Evolutionary conservation across 2,113 vertebrate species (phyloP).

Genomic region (Rostratula benghalensis): DNA sequence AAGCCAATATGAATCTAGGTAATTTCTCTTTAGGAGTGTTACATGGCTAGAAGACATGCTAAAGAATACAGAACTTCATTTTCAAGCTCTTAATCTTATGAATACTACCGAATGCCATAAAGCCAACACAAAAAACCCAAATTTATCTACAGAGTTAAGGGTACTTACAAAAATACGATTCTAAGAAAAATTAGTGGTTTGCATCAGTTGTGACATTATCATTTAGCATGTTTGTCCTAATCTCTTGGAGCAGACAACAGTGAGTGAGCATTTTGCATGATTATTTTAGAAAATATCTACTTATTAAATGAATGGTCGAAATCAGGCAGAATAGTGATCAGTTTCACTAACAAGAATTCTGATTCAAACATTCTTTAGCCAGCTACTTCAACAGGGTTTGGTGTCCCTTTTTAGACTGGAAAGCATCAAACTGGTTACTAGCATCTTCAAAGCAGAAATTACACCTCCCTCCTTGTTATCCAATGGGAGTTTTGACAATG

Average conservation of each 20-base stretch:
- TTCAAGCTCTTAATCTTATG: neutral
- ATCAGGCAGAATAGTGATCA: neutral
- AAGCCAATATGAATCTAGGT: neutral
- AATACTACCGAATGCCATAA: neutral
- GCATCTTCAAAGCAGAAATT: neutral
- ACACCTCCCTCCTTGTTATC: neutral
- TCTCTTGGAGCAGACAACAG: neutral
- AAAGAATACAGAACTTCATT: neutral
- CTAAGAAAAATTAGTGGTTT: neutral
- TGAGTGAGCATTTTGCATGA: neutral
- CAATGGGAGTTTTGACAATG: neutral
- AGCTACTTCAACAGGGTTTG: neutral
- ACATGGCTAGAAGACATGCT: neutral
- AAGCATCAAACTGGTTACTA: neutral
- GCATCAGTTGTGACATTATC: neutral
- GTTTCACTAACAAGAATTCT: neutral
- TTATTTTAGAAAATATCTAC: slow-evolving; percentile 9
- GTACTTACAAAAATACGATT: neutral
- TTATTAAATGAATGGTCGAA: neutral
- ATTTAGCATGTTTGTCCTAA: neutral
- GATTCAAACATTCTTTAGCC: neutral
- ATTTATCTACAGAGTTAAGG: neutral
- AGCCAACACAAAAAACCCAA: neutral
- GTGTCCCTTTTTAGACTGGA: neutral
- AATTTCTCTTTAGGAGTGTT: neutral